Evolutionary conservation across 2,888 invertebrate genomes (phyloP), one percentile per base, ranked within the genome.

Genomic region (Dione juno): DNA sequence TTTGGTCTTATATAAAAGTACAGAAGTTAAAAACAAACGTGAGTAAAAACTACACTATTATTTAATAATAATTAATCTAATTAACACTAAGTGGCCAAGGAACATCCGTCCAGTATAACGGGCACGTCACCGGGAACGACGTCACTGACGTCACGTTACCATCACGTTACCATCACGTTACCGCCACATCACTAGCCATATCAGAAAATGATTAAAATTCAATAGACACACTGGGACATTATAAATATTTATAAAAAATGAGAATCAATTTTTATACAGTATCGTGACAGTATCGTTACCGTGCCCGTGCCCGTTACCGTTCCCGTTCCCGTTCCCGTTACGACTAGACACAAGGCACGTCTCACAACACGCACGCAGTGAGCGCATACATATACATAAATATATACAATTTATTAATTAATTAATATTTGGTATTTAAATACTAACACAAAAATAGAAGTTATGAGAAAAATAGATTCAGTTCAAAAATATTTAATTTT

Each of bases 351-450:
- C 48, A 61, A 61, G 61, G 40, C 64, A 50, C 64, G 64, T 48
- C 64, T 64, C 64, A 61, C 61, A 61, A 61, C 45, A 45, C 43
- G 35, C 48, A 58, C 58, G 50, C 52, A 40, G 59, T 53, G 59
- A 53, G 67, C 67, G 41, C 21, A 43, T 14, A 53, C 57, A 58
- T 14, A 43, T 3, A 53, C 37, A 58, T 19, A 50, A 40, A 67
- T 21, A 16, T 14, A 54, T 35, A 61, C 59, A 59, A n/a, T 53
- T 52, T 61, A 61, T 43, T 75, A 75, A 57, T 40, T 13, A n/a
- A 19, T 7, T 57, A 57, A 76, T 72, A 77, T 77, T 77, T 76
- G 77, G 75, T 73, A 76, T 73, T 73, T 58, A 69, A 64, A 73
- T 72, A 77, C 69, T 67, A 72, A 61, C 41, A 61, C 40, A 59